Evolutionary conservation across 2,888 invertebrate species (phyloP).

Genomic region (Trissolcus brochymenae): DNA sequence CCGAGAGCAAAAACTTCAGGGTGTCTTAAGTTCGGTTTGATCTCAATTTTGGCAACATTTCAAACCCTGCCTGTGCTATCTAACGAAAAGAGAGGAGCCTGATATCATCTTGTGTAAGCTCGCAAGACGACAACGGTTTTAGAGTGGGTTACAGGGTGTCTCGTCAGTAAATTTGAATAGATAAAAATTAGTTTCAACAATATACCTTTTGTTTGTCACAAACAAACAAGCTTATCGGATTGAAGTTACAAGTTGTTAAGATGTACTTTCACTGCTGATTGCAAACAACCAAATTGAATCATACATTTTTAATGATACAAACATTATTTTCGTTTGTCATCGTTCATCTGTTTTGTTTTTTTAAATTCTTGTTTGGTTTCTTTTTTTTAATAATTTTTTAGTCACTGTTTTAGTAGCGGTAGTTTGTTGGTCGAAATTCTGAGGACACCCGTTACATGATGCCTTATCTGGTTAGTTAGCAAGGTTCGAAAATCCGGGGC

Average conservation of each 20-base stretch:
- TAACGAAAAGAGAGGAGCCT: conserved; percentile 68
- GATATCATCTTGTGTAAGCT: conserved; percentile 74
- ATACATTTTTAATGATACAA: too few relatives aligned
- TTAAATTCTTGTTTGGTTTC: too few relatives aligned
- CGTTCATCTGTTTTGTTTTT: too few relatives aligned
- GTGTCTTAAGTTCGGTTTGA: conserved; percentile 71
- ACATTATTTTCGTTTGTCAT: too few relatives aligned
- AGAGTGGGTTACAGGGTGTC: conserved; percentile 71
- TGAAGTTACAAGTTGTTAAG: too few relatives aligned
- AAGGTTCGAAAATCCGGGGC: conserved; percentile 68
- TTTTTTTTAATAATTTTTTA: not conserved
- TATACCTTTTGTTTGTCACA: too few relatives aligned
- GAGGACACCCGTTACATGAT: conserved; percentile 70
- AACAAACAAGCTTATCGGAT: too few relatives aligned
- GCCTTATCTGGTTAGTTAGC: conserved; percentile 73
- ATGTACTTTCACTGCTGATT: too few relatives aligned
- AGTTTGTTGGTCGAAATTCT: conserved; percentile 4
- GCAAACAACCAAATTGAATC: not conserved
- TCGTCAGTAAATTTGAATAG: too few relatives aligned
- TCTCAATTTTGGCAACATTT: conserved; percentile 73
- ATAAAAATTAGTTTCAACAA: too few relatives aligned
- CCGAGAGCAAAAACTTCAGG: conserved; percentile 64
- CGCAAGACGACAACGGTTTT: conserved; percentile 63
- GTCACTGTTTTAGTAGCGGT: not conserved
- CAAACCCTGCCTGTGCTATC: conserved; percentile 70